phyloP scores from a whole-genome alignment of 2,113 vertebrate species.

The Chionis minor region DNA sequence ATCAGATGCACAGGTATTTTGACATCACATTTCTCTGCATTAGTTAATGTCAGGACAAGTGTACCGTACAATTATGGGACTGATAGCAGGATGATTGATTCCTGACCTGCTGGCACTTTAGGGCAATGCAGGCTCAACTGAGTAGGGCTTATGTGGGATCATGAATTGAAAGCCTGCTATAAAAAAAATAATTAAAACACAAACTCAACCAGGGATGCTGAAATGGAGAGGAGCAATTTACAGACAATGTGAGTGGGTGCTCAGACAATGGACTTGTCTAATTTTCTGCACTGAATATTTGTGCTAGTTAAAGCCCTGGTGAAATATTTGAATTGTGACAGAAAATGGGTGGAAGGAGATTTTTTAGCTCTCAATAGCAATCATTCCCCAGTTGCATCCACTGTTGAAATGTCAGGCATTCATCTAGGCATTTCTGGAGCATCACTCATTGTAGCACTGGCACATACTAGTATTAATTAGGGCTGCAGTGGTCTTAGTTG shows the following conservation, averaged over 20 bases:
- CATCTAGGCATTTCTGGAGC: not conserved
- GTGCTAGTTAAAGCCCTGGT: not conserved
- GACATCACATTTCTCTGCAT: not conserved
- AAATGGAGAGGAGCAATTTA: conserved; percentile 12
- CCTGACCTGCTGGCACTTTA: not conserved
- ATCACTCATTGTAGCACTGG: not conserved
- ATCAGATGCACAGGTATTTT: not conserved
- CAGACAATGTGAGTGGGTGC: not conserved
- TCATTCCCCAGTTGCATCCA: not conserved
- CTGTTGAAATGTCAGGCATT: not conserved
- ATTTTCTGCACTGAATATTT: not conserved
- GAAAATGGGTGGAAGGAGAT: not conserved
- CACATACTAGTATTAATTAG: not conserved
- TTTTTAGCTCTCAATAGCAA: not conserved
- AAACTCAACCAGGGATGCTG: conserved; percentile 30
- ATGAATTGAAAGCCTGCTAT: conserved; percentile 6
- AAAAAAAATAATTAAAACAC: not conserved
- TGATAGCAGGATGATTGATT: not conserved
- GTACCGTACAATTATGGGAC: not conserved
- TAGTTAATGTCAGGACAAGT: not conserved
- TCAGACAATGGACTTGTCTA: conserved; percentile 25
- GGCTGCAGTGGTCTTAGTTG: not conserved
- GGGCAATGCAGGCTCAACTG: not conserved
- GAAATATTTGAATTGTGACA: not conserved
- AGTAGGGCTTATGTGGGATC: not conserved